Percentiles rank a stretch among this genome's conserved stretches.
These are phyloP conservation scores for Streblospio benedicti DNA, from an alignment of 1,140 invertebrate genomes.

Conservation along the genomic window DNA sequence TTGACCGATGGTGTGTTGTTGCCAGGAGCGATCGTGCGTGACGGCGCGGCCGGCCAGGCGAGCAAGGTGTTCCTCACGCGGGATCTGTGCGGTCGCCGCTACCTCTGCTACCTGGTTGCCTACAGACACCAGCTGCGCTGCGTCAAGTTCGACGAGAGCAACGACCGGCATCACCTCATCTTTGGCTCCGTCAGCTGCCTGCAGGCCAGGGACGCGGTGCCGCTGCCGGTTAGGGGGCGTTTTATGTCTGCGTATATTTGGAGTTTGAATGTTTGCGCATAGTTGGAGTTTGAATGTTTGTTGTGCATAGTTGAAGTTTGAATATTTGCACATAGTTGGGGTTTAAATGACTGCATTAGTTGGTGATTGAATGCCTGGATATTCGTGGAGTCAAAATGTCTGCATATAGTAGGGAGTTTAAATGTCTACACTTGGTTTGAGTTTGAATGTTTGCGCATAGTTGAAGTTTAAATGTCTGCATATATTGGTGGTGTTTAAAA, in stretches of 20 bases:
- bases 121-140: constrained; percentile 60
- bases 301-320: not conserved
- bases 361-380: no score
- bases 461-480: not conserved
- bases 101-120: constrained; percentile 70
- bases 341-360: no score
- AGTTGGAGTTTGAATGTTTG: not conserved
- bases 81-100: constrained; percentile 74
- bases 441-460: constrained; percentile 4
- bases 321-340: not conserved
- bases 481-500: no score
- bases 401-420: not conserved
- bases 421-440: not conserved
- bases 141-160: constrained; percentile 65
- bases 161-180: constrained; percentile 55
- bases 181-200: constrained; percentile 66
- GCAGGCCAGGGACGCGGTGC: constrained; percentile 72
- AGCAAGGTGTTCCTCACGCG: constrained; percentile 69
- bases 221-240: constrained; percentile 53
- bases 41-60: constrained; percentile 48
- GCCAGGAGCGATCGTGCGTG: no score
- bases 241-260: not conserved
- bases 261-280: not conserved
- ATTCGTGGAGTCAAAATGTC: not conserved
- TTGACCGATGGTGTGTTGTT: no score